phyloP scores from a whole-genome alignment of 2,113 vertebrate genomes.

The Coptodon rendalli region DNA sequence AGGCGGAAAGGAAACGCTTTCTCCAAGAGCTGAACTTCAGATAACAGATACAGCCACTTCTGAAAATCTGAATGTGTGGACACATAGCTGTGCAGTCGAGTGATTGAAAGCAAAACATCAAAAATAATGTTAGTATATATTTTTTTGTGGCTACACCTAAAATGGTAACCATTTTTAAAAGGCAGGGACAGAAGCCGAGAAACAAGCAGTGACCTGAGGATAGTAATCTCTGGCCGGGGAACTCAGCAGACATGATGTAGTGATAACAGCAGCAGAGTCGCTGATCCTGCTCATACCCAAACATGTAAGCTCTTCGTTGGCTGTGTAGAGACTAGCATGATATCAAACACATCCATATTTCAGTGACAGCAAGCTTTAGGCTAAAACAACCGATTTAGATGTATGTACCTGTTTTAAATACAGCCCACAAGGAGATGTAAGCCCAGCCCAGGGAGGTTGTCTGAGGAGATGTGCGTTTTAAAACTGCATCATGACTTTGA shows the following conservation, averaged over 20 bases:
- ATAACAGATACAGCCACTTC: slow-evolving; percentile 19
- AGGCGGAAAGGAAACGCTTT: slow-evolving; percentile 23
- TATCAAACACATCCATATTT: slow-evolving; percentile 68
- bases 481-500: slow-evolving; percentile 11
- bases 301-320: slow-evolving; percentile 21
- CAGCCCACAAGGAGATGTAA: background rate
- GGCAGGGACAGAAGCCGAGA: background rate
- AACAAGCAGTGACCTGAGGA: slow-evolving; percentile 32
- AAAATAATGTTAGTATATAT: background rate
- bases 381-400: slow-evolving; percentile 58
- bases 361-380: slow-evolving; percentile 57
- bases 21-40: background rate
- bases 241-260: slow-evolving; percentile 34
- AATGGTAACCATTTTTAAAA: background rate
- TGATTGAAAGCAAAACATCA: background rate
- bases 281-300: slow-evolving; percentile 46
- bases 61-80: slow-evolving; percentile 23
- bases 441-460: background rate
- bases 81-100: background rate
- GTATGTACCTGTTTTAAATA: slow-evolving; percentile 54
- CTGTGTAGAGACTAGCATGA: slow-evolving; percentile 11
- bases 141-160: background rate
- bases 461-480: background rate
- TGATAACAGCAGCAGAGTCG: slow-evolving; percentile 35
- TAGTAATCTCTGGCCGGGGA: slow-evolving; percentile 33